Evolutionary conservation across 2,113 vertebrate species (phyloP).

Genomic region (Lepisosteus osseus): DNA sequence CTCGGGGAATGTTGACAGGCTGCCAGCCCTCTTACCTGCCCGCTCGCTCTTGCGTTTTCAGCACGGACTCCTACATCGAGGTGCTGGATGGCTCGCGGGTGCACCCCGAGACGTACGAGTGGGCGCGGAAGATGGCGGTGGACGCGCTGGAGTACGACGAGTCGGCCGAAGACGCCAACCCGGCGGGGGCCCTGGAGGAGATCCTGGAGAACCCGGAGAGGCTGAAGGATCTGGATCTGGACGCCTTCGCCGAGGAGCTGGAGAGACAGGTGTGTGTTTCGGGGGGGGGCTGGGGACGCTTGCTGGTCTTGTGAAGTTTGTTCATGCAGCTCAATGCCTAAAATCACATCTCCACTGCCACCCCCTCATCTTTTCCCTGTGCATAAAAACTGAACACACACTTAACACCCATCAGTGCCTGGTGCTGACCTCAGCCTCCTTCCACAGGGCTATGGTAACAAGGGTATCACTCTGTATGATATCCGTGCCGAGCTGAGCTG

Average conservation of each 20-base stretch:
- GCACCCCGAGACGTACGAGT: constrained; percentile 96
- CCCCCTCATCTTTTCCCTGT: constrained; percentile 2
- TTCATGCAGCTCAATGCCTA: too few species aligned
- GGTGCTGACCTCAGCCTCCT: neutral
- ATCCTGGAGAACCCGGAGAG: constrained; percentile 96
- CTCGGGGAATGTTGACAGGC: too few species aligned
- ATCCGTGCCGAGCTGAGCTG: constrained; percentile 96
- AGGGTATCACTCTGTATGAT: constrained; percentile 95
- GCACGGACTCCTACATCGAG: constrained; percentile 97
- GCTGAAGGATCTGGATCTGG: constrained; percentile 92
- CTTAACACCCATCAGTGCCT: neutral
- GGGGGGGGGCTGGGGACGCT: neutral
- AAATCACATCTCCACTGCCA: too few species aligned
- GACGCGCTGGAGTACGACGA: constrained; percentile 95
- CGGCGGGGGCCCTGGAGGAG: constrained; percentile 92
- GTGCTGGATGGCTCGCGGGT: constrained; percentile 95
- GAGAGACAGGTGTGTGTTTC: constrained; percentile 86
- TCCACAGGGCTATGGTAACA: constrained; percentile 91
- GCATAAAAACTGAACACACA: neutral
- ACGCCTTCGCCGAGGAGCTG: constrained; percentile 95
- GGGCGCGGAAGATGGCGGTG: constrained; percentile 98
- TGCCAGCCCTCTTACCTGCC: neutral
- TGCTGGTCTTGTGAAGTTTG: too few species aligned
- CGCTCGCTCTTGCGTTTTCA: constrained; percentile 45
- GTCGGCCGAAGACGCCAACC: constrained; percentile 96